A percentile compares a stretch with the other conserved stretches of the same genome.
Evolutionary conservation across 1,140 invertebrate genomes (phyloP).

Genomic region (Drosophila lacertosa): DNA sequence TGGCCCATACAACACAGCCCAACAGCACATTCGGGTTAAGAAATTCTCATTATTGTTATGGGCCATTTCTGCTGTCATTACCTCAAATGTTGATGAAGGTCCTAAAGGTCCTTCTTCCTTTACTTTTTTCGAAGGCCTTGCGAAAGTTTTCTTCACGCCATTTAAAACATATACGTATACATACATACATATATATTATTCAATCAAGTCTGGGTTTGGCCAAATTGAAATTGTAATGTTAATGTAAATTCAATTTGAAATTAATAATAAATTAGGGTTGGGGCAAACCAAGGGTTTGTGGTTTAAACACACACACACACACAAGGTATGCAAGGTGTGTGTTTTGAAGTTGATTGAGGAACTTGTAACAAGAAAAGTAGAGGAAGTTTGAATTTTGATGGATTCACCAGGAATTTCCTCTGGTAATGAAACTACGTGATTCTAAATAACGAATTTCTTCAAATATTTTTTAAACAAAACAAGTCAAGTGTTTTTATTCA

Average conservation of each 20-base stretch:
- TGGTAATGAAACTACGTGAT: no score
- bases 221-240: slow-evolving; percentile 46
- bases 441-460: no score
- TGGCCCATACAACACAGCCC: slow-evolving; percentile 21
- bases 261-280: slow-evolving; percentile 44
- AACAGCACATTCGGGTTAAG: slow-evolving; percentile 26
- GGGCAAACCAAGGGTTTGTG: neutral
- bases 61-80: slow-evolving; percentile 47
- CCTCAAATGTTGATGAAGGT: slow-evolving; percentile 52
- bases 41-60: slow-evolving; percentile 52
- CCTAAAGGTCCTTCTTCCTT: neutral
- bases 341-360: no score
- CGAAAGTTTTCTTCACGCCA: slow-evolving; percentile 7
- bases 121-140: neutral
- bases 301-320: neutral
- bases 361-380: no score
- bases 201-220: slow-evolving; percentile 31
- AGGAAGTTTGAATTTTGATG: no score
- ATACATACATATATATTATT: slow-evolving; percentile 20
- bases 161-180: neutral
- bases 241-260: slow-evolving; percentile 51
- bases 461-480: no score
- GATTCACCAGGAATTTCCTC: no score
- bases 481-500: no score
- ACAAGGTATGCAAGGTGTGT: neutral